Conservation (phyloP, 2,888 invertebrate species). For the Dryocosmus kuriphilus region DNA sequence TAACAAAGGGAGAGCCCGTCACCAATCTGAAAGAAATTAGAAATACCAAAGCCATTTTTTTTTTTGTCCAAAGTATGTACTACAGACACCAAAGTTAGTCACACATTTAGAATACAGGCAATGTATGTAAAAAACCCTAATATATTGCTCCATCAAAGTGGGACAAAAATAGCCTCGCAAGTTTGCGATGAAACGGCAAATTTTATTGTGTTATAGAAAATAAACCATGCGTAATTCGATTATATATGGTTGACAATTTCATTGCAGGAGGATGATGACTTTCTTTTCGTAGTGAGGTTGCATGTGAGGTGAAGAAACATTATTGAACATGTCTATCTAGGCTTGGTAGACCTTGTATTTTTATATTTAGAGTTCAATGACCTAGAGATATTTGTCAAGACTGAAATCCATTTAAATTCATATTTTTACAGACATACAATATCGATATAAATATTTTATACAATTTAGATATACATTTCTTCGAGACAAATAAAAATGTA, state of each 20-base stretch:
- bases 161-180: not conserved
- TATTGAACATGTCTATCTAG: not conserved
- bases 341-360: not conserved
- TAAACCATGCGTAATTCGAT: not conserved
- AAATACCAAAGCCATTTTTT: slow-evolving; percentile 68
- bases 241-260: not conserved
- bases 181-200: not conserved
- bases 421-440: not conserved
- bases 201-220: slow-evolving; percentile 6
- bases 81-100: not conserved
- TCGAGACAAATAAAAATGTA: too few relatives aligned
- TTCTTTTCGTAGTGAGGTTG: not conserved
- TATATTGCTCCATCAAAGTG: not conserved
- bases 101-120: slow-evolving; percentile 9
- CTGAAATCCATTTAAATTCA: not conserved
- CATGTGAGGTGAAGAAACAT: not conserved
- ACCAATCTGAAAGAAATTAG: slow-evolving; percentile 75
- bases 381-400: not conserved
- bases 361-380: not conserved
- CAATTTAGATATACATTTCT: too few relatives aligned
- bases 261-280: not conserved
- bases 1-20: slow-evolving; percentile 69
- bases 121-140: not conserved
- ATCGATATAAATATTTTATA: too few relatives aligned
- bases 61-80: slow-evolving; percentile 31